These are phyloP conservation scores for Spizaetus ornatus DNA, from an alignment of 2,113 vertebrate species.

Conservation along the genomic window DNA sequence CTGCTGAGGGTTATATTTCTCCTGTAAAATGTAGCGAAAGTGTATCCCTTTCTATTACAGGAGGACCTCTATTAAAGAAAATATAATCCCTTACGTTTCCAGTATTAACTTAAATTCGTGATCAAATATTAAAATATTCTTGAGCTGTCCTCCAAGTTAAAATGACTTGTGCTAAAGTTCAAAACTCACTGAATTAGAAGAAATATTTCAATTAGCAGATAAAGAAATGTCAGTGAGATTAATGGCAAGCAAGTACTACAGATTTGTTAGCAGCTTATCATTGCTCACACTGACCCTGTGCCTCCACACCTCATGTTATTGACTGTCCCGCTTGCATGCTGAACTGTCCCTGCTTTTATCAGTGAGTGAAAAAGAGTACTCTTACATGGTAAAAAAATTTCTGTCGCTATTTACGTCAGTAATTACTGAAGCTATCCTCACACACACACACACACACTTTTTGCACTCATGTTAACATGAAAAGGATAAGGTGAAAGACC, in stretches of 20 bases:
- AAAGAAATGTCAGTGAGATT: neutral
- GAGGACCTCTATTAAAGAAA: neutral
- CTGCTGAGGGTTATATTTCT: neutral
- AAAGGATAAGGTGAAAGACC: neutral
- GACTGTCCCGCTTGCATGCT: neutral
- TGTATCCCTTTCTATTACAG: neutral
- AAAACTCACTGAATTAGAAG: neutral
- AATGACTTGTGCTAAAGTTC: neutral
- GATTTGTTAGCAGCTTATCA: neutral
- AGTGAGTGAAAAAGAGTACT: neutral
- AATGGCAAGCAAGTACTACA: neutral
- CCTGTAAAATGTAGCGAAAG: neutral
- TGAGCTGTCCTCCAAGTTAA: neutral
- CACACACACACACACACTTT: accelerated
- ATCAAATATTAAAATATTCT: neutral
- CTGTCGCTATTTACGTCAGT: neutral
- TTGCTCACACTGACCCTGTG: neutral
- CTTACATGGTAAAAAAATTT: neutral
- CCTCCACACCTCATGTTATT: neutral
- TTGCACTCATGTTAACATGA: neutral
- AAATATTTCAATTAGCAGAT: neutral
- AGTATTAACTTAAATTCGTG: neutral
- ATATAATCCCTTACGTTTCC: neutral
- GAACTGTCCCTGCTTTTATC: neutral
- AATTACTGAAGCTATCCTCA: neutral